Conservation (phyloP, 1,140 invertebrate genomes). For the Neodiprion lecontei region DNA sequence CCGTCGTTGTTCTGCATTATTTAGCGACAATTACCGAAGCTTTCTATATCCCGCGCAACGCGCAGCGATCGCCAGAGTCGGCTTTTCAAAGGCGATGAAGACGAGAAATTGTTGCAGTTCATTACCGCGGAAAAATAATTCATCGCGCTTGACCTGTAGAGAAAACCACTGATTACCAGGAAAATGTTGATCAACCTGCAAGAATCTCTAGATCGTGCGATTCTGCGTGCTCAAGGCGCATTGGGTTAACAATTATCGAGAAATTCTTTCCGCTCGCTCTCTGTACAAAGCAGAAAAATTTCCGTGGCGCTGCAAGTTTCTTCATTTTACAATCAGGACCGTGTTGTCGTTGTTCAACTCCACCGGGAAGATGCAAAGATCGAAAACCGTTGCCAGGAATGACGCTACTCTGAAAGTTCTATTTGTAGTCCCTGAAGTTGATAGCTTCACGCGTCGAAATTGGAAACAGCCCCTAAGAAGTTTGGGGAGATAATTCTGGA, state of each 20-base stretch:
- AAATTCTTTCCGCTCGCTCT: conserved; percentile 14
- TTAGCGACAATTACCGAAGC: conserved; percentile 3
- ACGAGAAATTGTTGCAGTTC: not conserved
- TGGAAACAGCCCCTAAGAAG: not conserved
- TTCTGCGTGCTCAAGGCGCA: not conserved
- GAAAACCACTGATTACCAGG: not conserved
- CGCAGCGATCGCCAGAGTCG: not conserved
- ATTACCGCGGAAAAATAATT: conserved; percentile 7
- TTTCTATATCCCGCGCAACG: not conserved
- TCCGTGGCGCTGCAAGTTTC: not conserved
- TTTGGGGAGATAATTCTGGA: not conserved
- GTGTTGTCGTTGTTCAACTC: no score
- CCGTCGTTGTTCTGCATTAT: not conserved
- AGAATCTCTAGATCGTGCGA: not conserved
- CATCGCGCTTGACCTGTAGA: not conserved
- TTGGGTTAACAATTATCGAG: conserved; percentile 18
- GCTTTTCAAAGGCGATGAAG: not conserved
- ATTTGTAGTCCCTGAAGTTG: not conserved
- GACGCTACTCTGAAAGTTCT: not conserved
- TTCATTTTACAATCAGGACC: not conserved
- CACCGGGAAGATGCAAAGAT: no score
- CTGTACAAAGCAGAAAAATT: not conserved
- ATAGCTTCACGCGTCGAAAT: not conserved
- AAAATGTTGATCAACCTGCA: not conserved
- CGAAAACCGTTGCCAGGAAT: not conserved